phyloP scores from a whole-genome alignment of 2,888 invertebrate species.

The Corbicula japonica region DNA sequence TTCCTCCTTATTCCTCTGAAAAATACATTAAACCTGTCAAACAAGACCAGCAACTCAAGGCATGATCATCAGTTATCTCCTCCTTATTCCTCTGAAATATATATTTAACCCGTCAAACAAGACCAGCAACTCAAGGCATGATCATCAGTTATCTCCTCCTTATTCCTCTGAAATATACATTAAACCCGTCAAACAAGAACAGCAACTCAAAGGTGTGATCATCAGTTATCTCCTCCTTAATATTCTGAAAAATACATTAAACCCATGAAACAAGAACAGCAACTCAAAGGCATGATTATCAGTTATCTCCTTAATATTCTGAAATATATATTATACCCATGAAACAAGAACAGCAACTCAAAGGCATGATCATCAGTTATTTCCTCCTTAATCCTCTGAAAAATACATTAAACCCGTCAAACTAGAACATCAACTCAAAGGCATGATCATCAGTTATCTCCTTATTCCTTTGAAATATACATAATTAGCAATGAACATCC shows the following conservation, averaged over 20 bases:
- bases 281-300: constrained; percentile 74
- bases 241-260: constrained; percentile 75
- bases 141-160: too few species aligned
- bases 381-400: constrained; percentile 35
- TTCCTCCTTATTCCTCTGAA: constrained; percentile 66
- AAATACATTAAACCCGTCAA: too few species aligned
- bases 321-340: constrained; percentile 75
- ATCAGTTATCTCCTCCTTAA: too few species aligned
- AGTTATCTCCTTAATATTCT: constrained; percentile 61
- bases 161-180: too few species aligned
- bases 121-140: too few species aligned
- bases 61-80: constrained; percentile 54
- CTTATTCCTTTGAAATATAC: not conserved
- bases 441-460: too few species aligned
- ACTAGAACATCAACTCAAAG: too few species aligned
- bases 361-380: constrained; percentile 69
- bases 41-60: constrained; percentile 77
- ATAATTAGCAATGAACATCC: too few species aligned
- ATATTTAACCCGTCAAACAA: too few species aligned
- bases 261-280: constrained; percentile 72
- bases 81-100: constrained; percentile 34
- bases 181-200: too few species aligned
- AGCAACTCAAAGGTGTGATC: too few species aligned
- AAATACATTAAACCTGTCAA: constrained; percentile 76
- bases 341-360: constrained; percentile 74